Conservation (phyloP, 2,797 vertebrate genomes). For the Natrix natrix region DNA sequence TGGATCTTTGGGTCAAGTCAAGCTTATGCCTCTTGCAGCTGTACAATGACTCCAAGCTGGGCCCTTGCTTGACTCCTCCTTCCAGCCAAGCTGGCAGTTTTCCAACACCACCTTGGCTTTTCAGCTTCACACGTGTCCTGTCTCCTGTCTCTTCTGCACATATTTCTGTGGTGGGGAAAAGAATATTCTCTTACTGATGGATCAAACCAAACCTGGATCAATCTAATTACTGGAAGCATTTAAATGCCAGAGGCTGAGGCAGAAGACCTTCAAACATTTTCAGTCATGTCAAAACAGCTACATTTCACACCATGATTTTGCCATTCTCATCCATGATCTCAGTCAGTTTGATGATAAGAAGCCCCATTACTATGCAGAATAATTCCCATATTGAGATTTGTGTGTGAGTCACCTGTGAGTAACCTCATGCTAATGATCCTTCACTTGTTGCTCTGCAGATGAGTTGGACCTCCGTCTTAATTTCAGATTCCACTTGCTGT, state of each 20-base stretch:
- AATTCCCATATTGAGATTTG: neutral
- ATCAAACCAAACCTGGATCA: neutral
- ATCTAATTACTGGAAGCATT: neutral
- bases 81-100: neutral
- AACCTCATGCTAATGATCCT: neutral
- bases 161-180: neutral
- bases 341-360: neutral
- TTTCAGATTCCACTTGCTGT: neutral
- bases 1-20: neutral
- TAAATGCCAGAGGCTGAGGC: neutral
- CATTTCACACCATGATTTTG: neutral
- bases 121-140: neutral
- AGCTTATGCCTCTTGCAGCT: too few species aligned
- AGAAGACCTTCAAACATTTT: neutral
- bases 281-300: neutral
- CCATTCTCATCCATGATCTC: neutral
- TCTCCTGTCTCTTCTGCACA: neutral
- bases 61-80: neutral
- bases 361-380: neutral
- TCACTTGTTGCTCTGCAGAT: neutral
- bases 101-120: conserved; percentile 5
- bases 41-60: neutral
- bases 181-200: neutral
- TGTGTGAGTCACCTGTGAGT: neutral
- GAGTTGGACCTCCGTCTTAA: neutral